phyloP scores from a whole-genome alignment of 2,888 invertebrate genomes.

The Drosophila nr. fundita region DNA sequence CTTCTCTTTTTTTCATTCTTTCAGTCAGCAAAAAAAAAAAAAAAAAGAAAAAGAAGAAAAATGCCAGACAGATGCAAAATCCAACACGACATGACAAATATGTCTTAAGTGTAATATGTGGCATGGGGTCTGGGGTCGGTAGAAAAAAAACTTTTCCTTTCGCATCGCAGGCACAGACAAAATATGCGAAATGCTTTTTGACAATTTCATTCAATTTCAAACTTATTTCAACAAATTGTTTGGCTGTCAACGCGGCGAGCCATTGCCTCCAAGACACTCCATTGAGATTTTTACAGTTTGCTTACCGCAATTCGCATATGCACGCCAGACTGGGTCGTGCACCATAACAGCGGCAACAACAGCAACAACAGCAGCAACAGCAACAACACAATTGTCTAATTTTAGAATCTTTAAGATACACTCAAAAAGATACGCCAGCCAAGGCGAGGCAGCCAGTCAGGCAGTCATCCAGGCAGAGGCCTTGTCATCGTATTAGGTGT shows the following conservation, averaged over 20 bases:
- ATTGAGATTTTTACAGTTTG: constrained; percentile 36
- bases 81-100: constrained; percentile 46
- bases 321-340: constrained; percentile 61
- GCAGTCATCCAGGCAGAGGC: constrained; percentile 59
- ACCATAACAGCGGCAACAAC: constrained; percentile 46
- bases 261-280: constrained; percentile 33
- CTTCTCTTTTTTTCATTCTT: constrained; percentile 9
- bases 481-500: constrained; percentile 82
- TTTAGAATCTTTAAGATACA: constrained; percentile 82
- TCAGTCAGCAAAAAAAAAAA: constrained; percentile 9
- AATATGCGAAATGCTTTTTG: constrained; percentile 81
- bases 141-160: constrained; percentile 28
- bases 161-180: constrained; percentile 31
- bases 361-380: constrained; percentile 37
- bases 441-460: constrained; percentile 21
- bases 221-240: constrained; percentile 81
- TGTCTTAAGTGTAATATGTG: constrained; percentile 7
- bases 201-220: constrained; percentile 80
- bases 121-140: neutral
- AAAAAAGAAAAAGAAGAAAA: constrained; percentile 3
- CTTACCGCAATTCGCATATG: constrained; percentile 62
- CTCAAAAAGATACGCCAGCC: constrained; percentile 72
- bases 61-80: constrained; percentile 29
- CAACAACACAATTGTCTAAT: constrained; percentile 75
- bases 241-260: constrained; percentile 75